These are phyloP conservation scores for Drosophila parthenogenetica DNA, from an alignment of 2,888 invertebrate genomes.

Conservation along the genomic window DNA sequence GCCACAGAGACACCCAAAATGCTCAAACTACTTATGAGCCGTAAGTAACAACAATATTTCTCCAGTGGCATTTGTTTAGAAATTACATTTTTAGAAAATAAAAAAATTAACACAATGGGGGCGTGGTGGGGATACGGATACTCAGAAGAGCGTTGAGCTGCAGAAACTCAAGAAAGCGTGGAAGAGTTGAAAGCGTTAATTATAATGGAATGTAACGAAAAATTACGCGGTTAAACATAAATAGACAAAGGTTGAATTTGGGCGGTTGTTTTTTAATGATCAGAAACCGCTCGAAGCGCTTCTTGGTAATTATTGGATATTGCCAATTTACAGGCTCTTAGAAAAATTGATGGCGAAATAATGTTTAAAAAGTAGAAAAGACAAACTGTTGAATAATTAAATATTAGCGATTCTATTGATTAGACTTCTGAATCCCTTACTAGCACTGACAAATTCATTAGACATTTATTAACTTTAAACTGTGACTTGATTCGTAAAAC, in stretches of 20 bases:
- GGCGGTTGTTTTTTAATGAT: neutral
- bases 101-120: neutral
- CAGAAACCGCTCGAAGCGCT: neutral
- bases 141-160: slow-evolving; percentile 10
- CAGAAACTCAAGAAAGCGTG: slow-evolving; percentile 72
- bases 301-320: slow-evolving; percentile 8
- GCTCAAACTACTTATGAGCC: slow-evolving; percentile 8
- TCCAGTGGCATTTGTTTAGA: slow-evolving; percentile 35
- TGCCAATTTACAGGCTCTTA: neutral
- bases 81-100: slow-evolving; percentile 19
- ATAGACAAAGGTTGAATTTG: slow-evolving; percentile 22
- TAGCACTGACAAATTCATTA: too few relatives aligned
- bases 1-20: slow-evolving; percentile 43
- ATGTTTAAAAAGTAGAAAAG: neutral
- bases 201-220: slow-evolving; percentile 48
- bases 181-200: slow-evolving; percentile 62
- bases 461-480: too few relatives aligned
- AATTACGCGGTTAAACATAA: slow-evolving; percentile 37
- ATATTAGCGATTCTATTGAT: neutral
- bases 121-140: neutral
- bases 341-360: neutral
- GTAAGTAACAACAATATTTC: slow-evolving; percentile 19
- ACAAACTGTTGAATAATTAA: too few relatives aligned
- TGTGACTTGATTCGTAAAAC: neutral
- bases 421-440: too few relatives aligned